Percentiles rank a stretch among this genome's conserved stretches.
These are phyloP conservation scores for Smittia sp. DNA, from an alignment of 2,888 invertebrate species.

Conservation along the genomic window DNA sequence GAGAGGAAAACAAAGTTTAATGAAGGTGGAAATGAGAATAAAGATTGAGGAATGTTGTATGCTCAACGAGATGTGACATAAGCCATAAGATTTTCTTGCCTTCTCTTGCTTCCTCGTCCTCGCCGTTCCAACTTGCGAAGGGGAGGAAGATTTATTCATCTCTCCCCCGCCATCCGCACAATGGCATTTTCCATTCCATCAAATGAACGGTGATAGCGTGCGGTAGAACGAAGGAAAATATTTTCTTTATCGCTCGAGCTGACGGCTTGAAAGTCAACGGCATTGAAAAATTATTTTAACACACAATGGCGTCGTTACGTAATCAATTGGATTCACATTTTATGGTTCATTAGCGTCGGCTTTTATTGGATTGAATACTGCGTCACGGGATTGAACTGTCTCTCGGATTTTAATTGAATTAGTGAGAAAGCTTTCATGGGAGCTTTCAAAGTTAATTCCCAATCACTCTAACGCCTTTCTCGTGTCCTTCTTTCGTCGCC, in stretches of 20 bases:
- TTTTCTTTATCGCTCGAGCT: background rate
- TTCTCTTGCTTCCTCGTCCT: background rate
- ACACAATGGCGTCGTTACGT: background rate
- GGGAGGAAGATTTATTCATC: no score
- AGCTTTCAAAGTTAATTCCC: no score
- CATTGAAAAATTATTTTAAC: background rate
- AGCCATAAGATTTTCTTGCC: background rate
- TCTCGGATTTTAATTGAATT: no score
- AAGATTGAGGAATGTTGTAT: conserved; percentile 3
- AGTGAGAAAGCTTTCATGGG: no score
- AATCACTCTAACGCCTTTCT: no score
- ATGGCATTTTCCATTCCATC: background rate
- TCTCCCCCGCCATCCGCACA: background rate
- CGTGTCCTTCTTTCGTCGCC: no score
- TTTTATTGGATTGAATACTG: no score
- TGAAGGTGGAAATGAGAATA: conserved; percentile 23
- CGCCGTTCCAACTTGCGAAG: no score
- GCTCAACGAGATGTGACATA: conserved; percentile 16
- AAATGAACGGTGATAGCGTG: no score
- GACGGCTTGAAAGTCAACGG: background rate
- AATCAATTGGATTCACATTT: no score
- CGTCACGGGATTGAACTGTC: no score
- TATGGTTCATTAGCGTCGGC: no score
- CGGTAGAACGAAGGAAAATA: background rate
- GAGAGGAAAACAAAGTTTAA: conserved; percentile 6